Evolutionary conservation across 2,113 vertebrate genomes (phyloP).

Genomic region (Rhinolophus sinicus): DNA sequence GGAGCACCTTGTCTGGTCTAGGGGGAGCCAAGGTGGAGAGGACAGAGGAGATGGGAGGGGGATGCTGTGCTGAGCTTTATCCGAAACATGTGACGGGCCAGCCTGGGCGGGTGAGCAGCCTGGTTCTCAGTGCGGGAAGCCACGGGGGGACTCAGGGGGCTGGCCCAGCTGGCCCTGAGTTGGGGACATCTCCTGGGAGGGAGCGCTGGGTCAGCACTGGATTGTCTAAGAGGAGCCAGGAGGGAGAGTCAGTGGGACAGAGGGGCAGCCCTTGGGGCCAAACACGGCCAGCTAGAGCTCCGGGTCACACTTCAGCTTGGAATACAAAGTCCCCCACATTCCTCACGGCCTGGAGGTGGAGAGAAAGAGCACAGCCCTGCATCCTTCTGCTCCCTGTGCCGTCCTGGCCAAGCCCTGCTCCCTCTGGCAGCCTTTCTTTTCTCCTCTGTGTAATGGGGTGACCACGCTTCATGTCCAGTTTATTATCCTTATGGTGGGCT

Average conservation of each 20-base stretch:
- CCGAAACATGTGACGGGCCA: neutral
- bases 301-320: neutral
- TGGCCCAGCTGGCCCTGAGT: fast-evolving
- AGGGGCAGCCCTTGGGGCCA: neutral
- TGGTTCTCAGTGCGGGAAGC: neutral
- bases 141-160: neutral
- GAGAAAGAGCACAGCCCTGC: neutral
- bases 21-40: neutral
- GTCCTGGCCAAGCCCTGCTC: too few species aligned
- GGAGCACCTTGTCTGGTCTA: fast-evolving
- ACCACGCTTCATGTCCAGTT: fast-evolving
- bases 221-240: neutral
- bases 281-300: neutral
- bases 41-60: neutral
- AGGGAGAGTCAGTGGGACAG: neutral
- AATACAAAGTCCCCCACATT: neutral
- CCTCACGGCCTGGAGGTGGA: neutral
- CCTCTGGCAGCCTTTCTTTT: neutral
- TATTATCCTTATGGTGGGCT: neutral
- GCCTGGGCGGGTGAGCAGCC: neutral
- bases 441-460: neutral
- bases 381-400: neutral
- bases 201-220: fast-evolving
- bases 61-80: neutral
- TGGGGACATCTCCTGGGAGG: neutral